Percentiles rank a stretch among this genome's conserved stretches.
Conservation (phyloP, 2,113 vertebrate species). For the Hyaena hyaena region DNA sequence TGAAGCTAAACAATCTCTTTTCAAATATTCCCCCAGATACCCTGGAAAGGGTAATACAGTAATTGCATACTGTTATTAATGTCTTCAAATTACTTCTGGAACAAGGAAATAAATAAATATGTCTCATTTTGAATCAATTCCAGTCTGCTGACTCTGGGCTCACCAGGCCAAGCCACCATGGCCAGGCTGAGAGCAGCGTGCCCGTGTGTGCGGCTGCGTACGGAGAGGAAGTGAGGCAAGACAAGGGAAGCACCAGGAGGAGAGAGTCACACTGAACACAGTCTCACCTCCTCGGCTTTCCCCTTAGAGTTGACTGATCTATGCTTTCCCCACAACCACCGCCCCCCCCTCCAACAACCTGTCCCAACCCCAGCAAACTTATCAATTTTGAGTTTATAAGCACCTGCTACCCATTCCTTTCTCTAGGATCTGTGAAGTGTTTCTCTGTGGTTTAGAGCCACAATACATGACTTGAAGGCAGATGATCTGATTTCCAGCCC, state of each 20-base stretch:
- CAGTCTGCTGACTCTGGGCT: not conserved
- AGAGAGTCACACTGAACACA: not conserved
- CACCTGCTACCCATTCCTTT: not conserved
- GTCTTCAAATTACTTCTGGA: not conserved
- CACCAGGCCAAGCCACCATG: too few relatives aligned
- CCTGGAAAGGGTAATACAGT: not conserved
- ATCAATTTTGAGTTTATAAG: not conserved
- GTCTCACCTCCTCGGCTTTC: not conserved
- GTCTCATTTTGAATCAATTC: not conserved
- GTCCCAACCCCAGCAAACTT: not conserved
- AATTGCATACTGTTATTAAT: not conserved
- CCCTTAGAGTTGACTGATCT: not conserved
- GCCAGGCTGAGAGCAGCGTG: not conserved
- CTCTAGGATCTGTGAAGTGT: not conserved
- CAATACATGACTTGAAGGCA: not conserved
- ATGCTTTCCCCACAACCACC: not conserved
- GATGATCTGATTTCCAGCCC: not conserved
- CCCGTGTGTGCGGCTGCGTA: accelerated
- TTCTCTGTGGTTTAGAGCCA: not conserved
- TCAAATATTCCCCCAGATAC: not conserved
- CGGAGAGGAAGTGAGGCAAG: not conserved
- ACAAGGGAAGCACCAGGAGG: not conserved
- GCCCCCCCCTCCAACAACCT: not conserved
- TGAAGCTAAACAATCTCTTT: not conserved
- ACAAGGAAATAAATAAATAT: not conserved